phyloP scores from a whole-genome alignment of 2,888 invertebrate genomes.

The Netelia fuscicornis region DNA sequence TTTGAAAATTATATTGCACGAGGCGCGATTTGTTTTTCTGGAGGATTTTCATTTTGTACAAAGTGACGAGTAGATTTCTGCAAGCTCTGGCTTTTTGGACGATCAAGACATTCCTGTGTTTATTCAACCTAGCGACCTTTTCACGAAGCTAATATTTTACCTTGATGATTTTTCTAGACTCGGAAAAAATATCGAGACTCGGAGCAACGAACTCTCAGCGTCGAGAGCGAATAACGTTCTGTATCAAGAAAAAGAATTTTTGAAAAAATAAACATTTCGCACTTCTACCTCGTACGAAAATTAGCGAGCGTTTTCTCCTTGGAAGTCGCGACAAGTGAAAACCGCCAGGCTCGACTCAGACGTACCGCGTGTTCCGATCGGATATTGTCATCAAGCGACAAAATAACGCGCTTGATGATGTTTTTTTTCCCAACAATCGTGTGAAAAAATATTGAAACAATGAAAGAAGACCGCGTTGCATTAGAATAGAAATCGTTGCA shows the following conservation, averaged over 20 bases:
- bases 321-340: constrained; percentile 35
- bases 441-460: background rate
- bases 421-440: background rate
- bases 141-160: too few relatives aligned
- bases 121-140: background rate
- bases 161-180: background rate
- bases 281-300: constrained; percentile 36
- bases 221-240: background rate
- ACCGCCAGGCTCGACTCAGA: constrained; percentile 19
- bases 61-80: background rate
- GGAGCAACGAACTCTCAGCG: background rate
- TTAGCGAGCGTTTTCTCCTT: constrained; percentile 36
- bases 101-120: background rate
- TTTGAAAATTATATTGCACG: background rate
- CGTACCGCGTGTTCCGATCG: background rate
- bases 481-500: constrained; percentile 17
- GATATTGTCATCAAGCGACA: background rate
- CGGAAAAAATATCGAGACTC: background rate
- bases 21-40: background rate
- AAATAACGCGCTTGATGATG: background rate
- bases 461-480: constrained; percentile 1
- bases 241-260: background rate
- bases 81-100: background rate
- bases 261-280: background rate
- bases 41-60: constrained; percentile 15